A percentile compares a stretch with the other conserved stretches of the same genome.
Conservation (phyloP, 2,113 vertebrate genomes). For the Leptosomus discolor region DNA sequence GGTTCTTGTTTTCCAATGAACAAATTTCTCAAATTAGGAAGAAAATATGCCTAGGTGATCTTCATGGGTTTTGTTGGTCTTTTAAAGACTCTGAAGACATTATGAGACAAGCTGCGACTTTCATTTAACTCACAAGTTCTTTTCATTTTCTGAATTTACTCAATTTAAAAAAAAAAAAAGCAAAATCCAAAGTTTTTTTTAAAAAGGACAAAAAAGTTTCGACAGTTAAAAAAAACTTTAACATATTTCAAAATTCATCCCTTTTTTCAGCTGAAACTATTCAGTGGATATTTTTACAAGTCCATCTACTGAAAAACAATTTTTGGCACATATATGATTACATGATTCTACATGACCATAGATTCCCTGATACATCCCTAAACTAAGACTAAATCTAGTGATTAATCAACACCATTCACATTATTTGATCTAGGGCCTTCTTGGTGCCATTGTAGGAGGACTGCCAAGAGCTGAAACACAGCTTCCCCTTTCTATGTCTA, state of each 20-base stretch:
- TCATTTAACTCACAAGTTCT: background rate
- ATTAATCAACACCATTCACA: background rate
- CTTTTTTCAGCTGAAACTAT: background rate
- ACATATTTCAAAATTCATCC: background rate
- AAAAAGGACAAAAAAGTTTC: background rate
- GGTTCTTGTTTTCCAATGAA: background rate
- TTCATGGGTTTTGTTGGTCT: rapidly evolving
- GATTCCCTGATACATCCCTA: background rate
- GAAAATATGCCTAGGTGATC: background rate
- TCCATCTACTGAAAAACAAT: background rate
- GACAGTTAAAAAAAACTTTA: rapidly evolving
- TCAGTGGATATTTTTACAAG: background rate
- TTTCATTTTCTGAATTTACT: background rate
- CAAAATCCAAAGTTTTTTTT: background rate
- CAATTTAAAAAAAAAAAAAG: too few relatives aligned
- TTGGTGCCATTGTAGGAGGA: rapidly evolving
- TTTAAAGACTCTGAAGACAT: background rate
- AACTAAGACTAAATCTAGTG: background rate
- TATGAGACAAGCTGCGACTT: background rate
- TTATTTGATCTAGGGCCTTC: background rate
- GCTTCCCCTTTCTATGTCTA: background rate
- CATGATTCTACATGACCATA: background rate
- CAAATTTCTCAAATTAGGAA: background rate
- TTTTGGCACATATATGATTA: background rate
- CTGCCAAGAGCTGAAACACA: background rate